Percentiles rank a stretch among this genome's conserved stretches.
phyloP scores from a whole-genome alignment of 2,113 vertebrate genomes.

The Chroicocephalus ridibundus region DNA sequence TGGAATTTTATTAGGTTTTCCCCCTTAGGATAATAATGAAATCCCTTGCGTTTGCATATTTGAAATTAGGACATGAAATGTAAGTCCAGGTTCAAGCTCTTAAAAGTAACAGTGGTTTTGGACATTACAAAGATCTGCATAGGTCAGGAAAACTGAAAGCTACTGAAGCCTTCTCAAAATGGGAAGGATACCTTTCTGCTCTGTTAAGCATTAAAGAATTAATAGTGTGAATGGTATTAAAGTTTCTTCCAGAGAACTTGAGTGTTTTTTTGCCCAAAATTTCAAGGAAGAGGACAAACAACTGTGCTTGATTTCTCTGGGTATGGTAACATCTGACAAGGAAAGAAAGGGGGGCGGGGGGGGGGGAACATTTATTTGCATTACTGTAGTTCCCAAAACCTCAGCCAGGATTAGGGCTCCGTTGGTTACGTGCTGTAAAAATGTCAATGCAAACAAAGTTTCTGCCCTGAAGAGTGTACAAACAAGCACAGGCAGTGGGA shows the following conservation, averaged over 20 bases:
- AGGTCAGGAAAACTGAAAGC: background rate
- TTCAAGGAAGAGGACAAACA: background rate
- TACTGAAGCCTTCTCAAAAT: background rate
- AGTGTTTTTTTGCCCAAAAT: background rate
- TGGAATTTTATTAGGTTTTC: background rate
- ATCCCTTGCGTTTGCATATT: background rate
- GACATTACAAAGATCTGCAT: background rate
- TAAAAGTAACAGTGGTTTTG: background rate
- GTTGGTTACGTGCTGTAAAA: background rate
- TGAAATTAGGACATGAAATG: background rate
- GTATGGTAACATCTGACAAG: background rate
- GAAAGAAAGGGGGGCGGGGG: background rate
- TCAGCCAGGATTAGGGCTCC: background rate
- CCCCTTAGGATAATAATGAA: background rate
- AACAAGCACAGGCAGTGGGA: background rate
- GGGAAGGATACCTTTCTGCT: background rate
- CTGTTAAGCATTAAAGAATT: background rate
- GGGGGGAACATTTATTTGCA: background rate
- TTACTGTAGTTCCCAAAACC: background rate
- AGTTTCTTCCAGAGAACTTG: background rate
- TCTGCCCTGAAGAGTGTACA: background rate
- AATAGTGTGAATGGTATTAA: background rate
- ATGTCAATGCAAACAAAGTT: background rate
- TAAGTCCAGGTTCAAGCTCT: background rate
- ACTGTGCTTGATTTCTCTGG: background rate